Base-by-base conservation (phyloP, 2,113 vertebrate species). In the Chlamydotis undulata region DNA sequence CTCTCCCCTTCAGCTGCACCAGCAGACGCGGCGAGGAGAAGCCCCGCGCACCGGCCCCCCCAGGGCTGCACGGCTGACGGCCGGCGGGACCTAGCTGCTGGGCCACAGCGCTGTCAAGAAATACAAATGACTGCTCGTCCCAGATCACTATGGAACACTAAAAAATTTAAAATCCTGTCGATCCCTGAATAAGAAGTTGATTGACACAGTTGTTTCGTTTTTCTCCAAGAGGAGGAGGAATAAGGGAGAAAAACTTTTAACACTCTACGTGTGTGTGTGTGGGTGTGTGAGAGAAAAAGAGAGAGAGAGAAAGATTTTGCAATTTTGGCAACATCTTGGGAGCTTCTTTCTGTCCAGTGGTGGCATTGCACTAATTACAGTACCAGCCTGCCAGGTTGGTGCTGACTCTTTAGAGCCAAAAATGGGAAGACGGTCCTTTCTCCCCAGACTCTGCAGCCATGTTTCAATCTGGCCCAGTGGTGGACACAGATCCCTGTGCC, bases 391-490 rank as follows among this genome's bases (percentile, higher is more conserved):
- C 52, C 92, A 71, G 97, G 96, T 93, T 65, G 95, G 92, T 77
- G 94, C 95, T 93, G 95, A 96, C 95, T 96, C 96, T 91, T 91
- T 3, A 84, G 61, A 53, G 97, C 83, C 91, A 84, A 60, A 52
- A 64, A 87, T 2, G 84, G 97, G 97, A 98, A 96, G 97, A 96
- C 31, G 19, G 91, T 96, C 93, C 90, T 87, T 95, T 91, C 94
- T 95, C 92, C 96, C 74, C 80, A 81, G 77, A 63, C 65, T 83
- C 83, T 50, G 31, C 26, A 41, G 96, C 80, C 0, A 2, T 12
- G 3, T 69, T 67, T 99, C 98, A 99, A 73, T 99, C 99, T 4
- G 99, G 99, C 61, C 99, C 99, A 2, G 99, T 99, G 7, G 99
- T 99, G 92, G 99, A 99, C 89, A 99, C 99, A 4, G 99, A 99